These are phyloP conservation scores for Drosophila villosipedis DNA, from an alignment of 2,888 invertebrate species.

Conservation along the genomic window DNA sequence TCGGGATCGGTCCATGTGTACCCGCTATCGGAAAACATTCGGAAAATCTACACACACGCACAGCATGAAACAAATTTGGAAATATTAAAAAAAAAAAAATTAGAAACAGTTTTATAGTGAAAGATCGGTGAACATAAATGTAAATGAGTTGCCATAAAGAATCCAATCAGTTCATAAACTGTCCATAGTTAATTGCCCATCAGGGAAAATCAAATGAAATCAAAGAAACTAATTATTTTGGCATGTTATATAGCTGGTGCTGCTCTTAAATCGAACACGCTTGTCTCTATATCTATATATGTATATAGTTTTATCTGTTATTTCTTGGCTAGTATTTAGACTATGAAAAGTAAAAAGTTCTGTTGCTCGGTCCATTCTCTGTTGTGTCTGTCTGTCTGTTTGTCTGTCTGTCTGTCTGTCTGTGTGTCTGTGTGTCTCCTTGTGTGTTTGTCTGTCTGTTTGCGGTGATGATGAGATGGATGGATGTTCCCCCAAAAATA, in stretches of 20 bases:
- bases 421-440: neutral
- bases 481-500: constrained; percentile 58
- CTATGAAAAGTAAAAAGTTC: constrained; percentile 49
- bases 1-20: constrained; percentile 48
- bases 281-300: neutral
- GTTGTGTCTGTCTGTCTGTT: neutral
- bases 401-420: neutral
- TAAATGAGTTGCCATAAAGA: constrained; percentile 55
- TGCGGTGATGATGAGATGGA: constrained; percentile 45
- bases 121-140: constrained; percentile 39
- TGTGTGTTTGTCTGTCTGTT: constrained; percentile 18
- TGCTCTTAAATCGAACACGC: constrained; percentile 3
- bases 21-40: constrained; percentile 13
- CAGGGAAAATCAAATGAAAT: constrained; percentile 45
- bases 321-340: constrained; percentile 48
- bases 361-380: neutral
- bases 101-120: constrained; percentile 15
- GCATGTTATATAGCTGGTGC: constrained; percentile 51
- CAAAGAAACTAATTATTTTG: constrained; percentile 61
- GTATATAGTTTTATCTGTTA: constrained; percentile 11
- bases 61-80: constrained; percentile 48
- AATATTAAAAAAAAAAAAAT: constrained; percentile 6
- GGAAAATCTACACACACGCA: constrained; percentile 16
- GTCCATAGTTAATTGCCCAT: constrained; percentile 45
- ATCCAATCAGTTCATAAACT: constrained; percentile 49